Conservation (phyloP, 2,797 vertebrate species). For the Tolypeutes matacus region DNA sequence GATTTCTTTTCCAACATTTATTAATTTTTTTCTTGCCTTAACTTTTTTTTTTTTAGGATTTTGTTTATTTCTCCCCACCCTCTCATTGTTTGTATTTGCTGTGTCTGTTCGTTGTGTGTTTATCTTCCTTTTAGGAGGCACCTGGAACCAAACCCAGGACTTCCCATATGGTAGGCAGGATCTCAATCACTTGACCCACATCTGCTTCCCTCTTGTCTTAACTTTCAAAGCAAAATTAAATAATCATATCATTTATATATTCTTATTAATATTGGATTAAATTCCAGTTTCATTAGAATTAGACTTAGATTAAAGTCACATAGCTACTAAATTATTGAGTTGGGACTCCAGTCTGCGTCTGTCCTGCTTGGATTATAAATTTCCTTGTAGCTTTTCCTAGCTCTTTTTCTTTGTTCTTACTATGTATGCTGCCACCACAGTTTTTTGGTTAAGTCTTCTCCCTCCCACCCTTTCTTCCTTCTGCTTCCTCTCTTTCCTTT, state of each 20-base stretch:
- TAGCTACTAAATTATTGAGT: background rate
- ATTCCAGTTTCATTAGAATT: background rate
- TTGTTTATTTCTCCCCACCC: too few relatives aligned
- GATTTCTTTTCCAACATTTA: too few relatives aligned
- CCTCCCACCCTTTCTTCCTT: background rate
- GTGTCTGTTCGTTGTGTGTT: too few relatives aligned
- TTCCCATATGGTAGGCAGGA: too few relatives aligned
- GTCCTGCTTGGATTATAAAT: accelerated
- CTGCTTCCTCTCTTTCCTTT: too few relatives aligned
- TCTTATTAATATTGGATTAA: background rate
- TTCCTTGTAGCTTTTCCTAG: background rate
- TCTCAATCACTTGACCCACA: too few relatives aligned
- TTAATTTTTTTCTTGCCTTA: background rate
- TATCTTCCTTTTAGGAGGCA: too few relatives aligned
- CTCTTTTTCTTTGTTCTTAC: background rate
- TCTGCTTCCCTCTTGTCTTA: background rate
- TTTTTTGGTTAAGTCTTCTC: background rate
- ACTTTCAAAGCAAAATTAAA: background rate
- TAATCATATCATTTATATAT: background rate
- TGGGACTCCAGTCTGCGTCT: too few relatives aligned
- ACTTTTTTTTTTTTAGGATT: too few relatives aligned
- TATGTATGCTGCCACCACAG: accelerated
- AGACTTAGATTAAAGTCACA: background rate
- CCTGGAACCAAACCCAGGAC: too few relatives aligned
- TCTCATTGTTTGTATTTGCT: too few relatives aligned